phyloP scores from a whole-genome alignment of 2,797 vertebrate genomes.

The Anguilla megastoma region DNA sequence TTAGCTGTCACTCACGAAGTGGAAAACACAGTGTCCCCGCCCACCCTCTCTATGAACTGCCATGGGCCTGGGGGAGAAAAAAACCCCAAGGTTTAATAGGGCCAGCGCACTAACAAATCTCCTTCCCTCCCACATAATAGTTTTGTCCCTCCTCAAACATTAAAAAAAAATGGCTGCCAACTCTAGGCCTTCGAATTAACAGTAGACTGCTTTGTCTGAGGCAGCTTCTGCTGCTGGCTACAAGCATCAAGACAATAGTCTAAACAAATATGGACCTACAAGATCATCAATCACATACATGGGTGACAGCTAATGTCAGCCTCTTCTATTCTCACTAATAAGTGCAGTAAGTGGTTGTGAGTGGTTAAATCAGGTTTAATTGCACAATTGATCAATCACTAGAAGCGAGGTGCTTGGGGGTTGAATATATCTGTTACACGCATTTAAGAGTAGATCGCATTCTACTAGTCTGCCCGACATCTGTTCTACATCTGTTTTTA shows the following conservation, averaged over 20 bases:
- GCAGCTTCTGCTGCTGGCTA: slow-evolving; percentile 44
- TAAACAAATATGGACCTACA: slow-evolving; percentile 78
- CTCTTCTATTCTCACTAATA: slow-evolving; percentile 85
- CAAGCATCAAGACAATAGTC: slow-evolving; percentile 12
- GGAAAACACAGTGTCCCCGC: slow-evolving; percentile 42
- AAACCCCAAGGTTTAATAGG: slow-evolving; percentile 17
- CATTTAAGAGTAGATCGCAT: background rate
- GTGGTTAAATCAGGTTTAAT: slow-evolving; percentile 85
- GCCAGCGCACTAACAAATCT: slow-evolving; percentile 60
- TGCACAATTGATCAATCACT: slow-evolving; percentile 88
- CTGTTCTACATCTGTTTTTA: background rate
- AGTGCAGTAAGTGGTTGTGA: slow-evolving; percentile 76
- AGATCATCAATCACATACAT: slow-evolving; percentile 79
- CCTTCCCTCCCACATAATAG: slow-evolving; percentile 54
- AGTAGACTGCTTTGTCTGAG: slow-evolving; percentile 73
- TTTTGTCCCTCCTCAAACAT: background rate
- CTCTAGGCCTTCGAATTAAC: slow-evolving; percentile 61
- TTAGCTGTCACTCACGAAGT: slow-evolving; percentile 65
- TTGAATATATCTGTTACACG: background rate
- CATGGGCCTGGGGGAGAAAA: background rate
- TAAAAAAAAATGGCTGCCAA: background rate
- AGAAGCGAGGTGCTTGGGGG: slow-evolving; percentile 76
- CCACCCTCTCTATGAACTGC: background rate
- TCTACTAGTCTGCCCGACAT: background rate
- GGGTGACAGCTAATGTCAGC: slow-evolving; percentile 76